Evolutionary conservation across 2,888 invertebrate genomes (phyloP).

Genomic region (Thera britannica): DNA sequence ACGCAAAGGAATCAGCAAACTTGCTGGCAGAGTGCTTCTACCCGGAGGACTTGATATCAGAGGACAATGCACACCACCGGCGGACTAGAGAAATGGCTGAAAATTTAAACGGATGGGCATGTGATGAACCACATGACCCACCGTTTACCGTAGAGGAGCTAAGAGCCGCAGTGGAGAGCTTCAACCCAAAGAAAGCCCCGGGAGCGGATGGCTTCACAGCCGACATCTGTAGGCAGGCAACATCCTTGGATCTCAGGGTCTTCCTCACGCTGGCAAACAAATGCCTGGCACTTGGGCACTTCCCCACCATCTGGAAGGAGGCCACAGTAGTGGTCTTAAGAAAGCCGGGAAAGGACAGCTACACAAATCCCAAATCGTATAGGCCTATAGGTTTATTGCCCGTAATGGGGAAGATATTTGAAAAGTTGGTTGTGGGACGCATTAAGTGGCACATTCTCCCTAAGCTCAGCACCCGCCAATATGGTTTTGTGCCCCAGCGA

Average conservation of each 20-base stretch:
- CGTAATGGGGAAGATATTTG: not conserved
- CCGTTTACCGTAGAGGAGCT: conserved; percentile 32
- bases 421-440: not conserved
- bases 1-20: too few relatives aligned
- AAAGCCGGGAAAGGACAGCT: too few relatives aligned
- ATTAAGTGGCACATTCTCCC: not conserved
- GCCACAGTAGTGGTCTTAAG: not conserved
- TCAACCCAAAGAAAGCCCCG: conserved; percentile 41
- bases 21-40: too few relatives aligned
- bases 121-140: not conserved
- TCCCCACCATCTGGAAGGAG: not conserved
- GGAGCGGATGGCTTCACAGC: conserved; percentile 13
- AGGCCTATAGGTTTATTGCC: too few relatives aligned
- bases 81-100: conserved; percentile 4
- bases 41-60: too few relatives aligned
- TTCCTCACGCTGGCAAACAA: not conserved
- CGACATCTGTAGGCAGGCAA: not conserved
- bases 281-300: not conserved
- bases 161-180: conserved; percentile 1
- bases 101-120: conserved; percentile 11
- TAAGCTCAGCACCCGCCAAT: not conserved
- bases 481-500: not conserved
- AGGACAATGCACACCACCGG: conserved; percentile 22
- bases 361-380: too few relatives aligned
- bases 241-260: not conserved